These are phyloP conservation scores for Athalia rosae DNA, from an alignment of 2,888 invertebrate genomes.

Conservation along the genomic window DNA sequence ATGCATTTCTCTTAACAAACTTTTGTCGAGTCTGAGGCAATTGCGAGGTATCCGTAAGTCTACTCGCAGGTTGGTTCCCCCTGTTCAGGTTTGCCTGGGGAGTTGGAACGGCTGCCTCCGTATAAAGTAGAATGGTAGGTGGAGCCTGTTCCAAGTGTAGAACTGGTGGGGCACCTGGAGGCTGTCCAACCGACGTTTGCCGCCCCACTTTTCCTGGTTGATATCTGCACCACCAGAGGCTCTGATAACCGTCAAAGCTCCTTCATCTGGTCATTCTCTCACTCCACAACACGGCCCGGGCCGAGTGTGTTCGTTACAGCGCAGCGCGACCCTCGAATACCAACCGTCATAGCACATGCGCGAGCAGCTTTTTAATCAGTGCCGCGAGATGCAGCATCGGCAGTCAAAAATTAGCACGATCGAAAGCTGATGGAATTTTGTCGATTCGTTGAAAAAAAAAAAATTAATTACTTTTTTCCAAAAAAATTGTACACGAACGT, in stretches of 20 bases:
- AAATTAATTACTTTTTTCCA: not conserved
- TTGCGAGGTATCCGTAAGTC: not conserved
- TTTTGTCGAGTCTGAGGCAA: not conserved
- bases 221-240: constrained; percentile 52
- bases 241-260: constrained; percentile 54
- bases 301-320: constrained; percentile 53
- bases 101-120: not conserved
- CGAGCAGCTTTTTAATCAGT: constrained; percentile 40
- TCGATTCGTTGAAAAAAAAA: not conserved
- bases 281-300: constrained; percentile 71
- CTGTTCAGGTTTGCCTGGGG: constrained; percentile 16
- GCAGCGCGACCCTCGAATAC: constrained; percentile 48
- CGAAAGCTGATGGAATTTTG: no score
- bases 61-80: not conserved
- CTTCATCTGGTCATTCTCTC: constrained; percentile 64
- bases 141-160: constrained; percentile 50
- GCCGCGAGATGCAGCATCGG: constrained; percentile 33
- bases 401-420: constrained; percentile 26
- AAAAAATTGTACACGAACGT: not conserved
- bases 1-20: not conserved
- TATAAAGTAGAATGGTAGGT: constrained; percentile 48
- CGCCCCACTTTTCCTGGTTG: constrained; percentile 56
- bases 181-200: constrained; percentile 58
- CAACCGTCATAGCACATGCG: constrained; percentile 54
- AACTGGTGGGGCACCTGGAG: constrained; percentile 53